Base-by-base conservation (phyloP, 2,888 invertebrate species). In the Drosophila dives region DNA sequence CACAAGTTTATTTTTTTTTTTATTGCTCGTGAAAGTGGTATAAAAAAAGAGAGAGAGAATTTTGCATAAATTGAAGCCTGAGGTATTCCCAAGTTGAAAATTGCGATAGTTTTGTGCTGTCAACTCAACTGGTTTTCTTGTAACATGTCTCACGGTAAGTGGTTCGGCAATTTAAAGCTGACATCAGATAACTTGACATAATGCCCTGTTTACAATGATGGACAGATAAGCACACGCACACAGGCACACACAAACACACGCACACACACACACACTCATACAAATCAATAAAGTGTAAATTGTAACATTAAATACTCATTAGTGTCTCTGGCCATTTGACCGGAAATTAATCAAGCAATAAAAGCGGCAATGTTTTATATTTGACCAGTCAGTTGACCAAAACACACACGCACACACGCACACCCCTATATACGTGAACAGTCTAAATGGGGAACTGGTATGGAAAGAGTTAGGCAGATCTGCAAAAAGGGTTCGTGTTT, bases 291-390 rank as follows among this genome's bases (percentile, higher is more conserved):
- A 80, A 75, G 88, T 87, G 90, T 87, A 89, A 90, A 87, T 90
- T 90, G 90, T 90, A 60, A 78, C 90, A 87, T 87, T 87, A 87
- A 87, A 87, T 90, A 87, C 90, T 87, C 86, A 87, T 87, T 87
- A 90, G 88, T 90, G 86, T 90, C 85, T 74, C 64, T 71, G 60
- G 75, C 64, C 85, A 82, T 84, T 90, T 90, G 88, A 87, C 90
- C 90, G 90, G 88, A 90, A 89, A 90, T 87, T 87, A 90, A 87
- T 90, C 86, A 90, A 87, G 90, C 85, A 89, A 90, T 90, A 90
- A 87, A 87, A 89, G 77, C 89, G 77, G 64, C 50, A 64, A 71
- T 75, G 77, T 80, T 89, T 89, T 89, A 86, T 86, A 89, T 89
- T 86, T 89, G 76, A 72, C 85, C 88, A 77, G 61, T 76, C 71